Evolutionary conservation across 2,113 vertebrate genomes (phyloP), one percentile per base, ranked within the genome.

Genomic region (Anoplopoma fimbria): DNA sequence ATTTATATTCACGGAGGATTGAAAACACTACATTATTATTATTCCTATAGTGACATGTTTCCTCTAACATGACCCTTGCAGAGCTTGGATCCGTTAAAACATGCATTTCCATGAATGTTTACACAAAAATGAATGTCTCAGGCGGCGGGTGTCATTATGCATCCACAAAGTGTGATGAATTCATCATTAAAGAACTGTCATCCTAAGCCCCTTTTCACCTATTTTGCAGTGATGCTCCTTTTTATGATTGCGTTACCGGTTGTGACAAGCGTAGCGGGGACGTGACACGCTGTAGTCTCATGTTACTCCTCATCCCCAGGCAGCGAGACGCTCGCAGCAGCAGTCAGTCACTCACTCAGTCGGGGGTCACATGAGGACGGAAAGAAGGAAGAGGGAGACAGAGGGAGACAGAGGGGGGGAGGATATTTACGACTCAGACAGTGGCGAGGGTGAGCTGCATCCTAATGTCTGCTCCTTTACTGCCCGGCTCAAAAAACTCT

Each of bases 361-460:
- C 34, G 70, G 72, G 81, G 86, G 81, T 88, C 87, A 82, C 38
- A 8, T 76, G 27, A 87, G 89, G 88, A 91, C 63, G 2, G 40
- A 13, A 21, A 58, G 55, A 68, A 63, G 80, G 23, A 21, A 17
- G 62, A 85, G 75, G 34, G 63, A 64, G 42, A 31, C 82, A n/a
- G 75, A 70, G 4, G 15, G 79, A 49, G 65, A 83, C 9, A 21
- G 88, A 71, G 45, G 0, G 57, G 45, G 0, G 57, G 68, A 60
- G 76, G 76, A 91, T 89, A 93, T 94, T 94, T 93, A 93, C 81
- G 84, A 83, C 83, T 84, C 70, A 88, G 91, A 90, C 85, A 60
- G 81, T 73, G 75, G 78, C 21, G 69, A 68, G 51, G 77, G 36
- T 81, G 91, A 86, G 86, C 88, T 87, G 89, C 87, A 93, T 92